A percentile compares a stretch with the other conserved stretches of the same genome.
Evolutionary conservation across 64 coral and sea anemone genomes (phyloP).

Genomic region (Pocillopora damicornis): DNA sequence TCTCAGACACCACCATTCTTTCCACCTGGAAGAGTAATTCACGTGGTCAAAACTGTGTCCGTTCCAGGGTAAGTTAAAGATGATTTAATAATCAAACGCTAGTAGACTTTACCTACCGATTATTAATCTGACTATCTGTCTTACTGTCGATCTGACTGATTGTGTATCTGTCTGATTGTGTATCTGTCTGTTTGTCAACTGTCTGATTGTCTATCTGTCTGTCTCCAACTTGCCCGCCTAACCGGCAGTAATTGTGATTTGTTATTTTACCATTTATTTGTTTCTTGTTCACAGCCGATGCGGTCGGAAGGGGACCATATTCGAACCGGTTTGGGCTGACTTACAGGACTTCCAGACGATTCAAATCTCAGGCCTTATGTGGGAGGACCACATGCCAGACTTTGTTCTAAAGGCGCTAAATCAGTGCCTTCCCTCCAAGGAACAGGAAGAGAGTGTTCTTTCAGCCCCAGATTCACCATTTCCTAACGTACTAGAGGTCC

Average conservation of each 20-base stretch:
- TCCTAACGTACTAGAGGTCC: constrained; percentile 23
- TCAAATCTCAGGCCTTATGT: constrained; percentile 94
- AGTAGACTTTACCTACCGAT: neutral
- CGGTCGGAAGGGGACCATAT: constrained; percentile 66
- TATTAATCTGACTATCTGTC: too few species aligned
- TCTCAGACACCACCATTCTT: constrained; percentile 81
- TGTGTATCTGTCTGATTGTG: neutral
- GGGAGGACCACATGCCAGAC: constrained; percentile 97
- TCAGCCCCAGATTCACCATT: constrained; percentile 11
- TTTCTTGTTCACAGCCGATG: constrained; percentile 52
- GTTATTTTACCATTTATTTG: neutral
- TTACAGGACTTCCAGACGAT: constrained; percentile 86
- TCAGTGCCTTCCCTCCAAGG: constrained; percentile 78
- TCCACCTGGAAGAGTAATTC: constrained; percentile 85
- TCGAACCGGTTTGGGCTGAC: constrained; percentile 86
- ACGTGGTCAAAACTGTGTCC: constrained; percentile 86
- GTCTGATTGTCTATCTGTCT: neutral
- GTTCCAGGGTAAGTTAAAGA: constrained; percentile 57
- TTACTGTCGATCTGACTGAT: neutral
- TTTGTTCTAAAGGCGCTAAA: constrained; percentile 91
- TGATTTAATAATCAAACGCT: too few species aligned
- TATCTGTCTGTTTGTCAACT: neutral
- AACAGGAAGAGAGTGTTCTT: constrained; percentile 58
- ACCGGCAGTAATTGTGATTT: neutral
- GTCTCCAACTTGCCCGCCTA: neutral